Conservation (phyloP, 2,797 vertebrate species). For the Oreortyx pictus region DNA sequence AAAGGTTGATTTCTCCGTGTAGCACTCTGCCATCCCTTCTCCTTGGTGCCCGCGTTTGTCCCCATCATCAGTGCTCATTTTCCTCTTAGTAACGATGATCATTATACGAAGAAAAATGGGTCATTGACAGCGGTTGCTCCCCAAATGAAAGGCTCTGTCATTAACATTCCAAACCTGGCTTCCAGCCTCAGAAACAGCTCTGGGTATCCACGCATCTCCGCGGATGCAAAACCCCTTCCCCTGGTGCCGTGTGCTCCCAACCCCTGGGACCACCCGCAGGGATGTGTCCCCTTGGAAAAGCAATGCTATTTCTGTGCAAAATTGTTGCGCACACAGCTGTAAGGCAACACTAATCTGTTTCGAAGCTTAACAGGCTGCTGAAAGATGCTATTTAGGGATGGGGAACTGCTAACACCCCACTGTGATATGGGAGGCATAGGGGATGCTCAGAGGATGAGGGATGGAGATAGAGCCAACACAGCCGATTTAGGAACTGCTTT, state of each 20-base stretch:
- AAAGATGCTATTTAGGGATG: conserved; percentile 1
- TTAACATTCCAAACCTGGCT: conserved; percentile 73
- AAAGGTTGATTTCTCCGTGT: conserved; percentile 29
- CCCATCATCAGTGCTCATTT: neutral
- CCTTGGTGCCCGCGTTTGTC: conserved; percentile 15
- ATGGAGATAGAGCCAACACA: neutral
- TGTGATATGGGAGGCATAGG: neutral
- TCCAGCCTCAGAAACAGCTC: conserved; percentile 65
- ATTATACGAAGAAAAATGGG: conserved; percentile 74
- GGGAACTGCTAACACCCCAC: neutral
- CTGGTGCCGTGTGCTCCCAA: neutral
- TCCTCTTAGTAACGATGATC: conserved; percentile 67
- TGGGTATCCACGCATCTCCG: conserved; percentile 16
- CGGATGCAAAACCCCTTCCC: neutral
- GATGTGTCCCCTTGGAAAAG: neutral
- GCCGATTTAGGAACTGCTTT: neutral
- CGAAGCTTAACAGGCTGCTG: conserved; percentile 24
- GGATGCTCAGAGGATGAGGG: neutral
- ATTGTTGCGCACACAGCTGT: conserved; percentile 13
- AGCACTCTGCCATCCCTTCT: neutral
- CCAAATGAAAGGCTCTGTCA: conserved; percentile 72
- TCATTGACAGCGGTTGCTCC: conserved; percentile 68
- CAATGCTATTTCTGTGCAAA: neutral
- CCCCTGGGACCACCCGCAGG: neutral
- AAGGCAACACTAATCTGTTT: conserved; percentile 37